Evolutionary conservation across 2,113 vertebrate genomes (phyloP).

Genomic region (Seriola aureovittata): DNA sequence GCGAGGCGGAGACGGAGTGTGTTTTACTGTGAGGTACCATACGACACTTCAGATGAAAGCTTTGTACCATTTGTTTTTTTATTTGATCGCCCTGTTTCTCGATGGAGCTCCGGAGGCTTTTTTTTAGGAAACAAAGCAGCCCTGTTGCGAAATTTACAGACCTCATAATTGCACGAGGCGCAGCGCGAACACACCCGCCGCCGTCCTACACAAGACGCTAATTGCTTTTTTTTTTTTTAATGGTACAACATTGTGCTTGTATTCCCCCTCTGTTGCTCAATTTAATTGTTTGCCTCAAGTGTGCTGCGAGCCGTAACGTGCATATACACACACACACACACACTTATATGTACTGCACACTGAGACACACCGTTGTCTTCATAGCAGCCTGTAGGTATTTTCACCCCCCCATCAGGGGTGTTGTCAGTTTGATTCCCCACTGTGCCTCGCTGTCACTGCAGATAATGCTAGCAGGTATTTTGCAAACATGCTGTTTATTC

Average conservation of each 20-base stretch:
- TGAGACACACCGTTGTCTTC: slow-evolving; percentile 21
- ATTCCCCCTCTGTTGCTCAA: slow-evolving; percentile 51
- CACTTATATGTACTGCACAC: neutral
- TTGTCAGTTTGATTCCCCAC: slow-evolving; percentile 59
- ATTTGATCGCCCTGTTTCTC: slow-evolving; percentile 4
- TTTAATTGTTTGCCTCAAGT: slow-evolving; percentile 62
- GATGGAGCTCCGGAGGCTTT: slow-evolving; percentile 20
- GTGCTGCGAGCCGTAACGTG: slow-evolving; percentile 36
- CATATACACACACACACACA: neutral
- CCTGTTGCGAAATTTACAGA: slow-evolving; percentile 40
- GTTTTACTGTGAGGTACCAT: neutral
- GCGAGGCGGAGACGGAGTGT: neutral
- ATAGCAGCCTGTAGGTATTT: slow-evolving; percentile 45
- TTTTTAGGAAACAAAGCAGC: slow-evolving; percentile 13
- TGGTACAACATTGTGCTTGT: slow-evolving; percentile 37
- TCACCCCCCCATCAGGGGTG: slow-evolving; percentile 41
- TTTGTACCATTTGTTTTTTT: neutral
- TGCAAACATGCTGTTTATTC: slow-evolving; percentile 48
- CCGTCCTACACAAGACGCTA: slow-evolving; percentile 33
- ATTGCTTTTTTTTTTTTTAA: slow-evolving; percentile 73
- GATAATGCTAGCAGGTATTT: slow-evolving; percentile 50
- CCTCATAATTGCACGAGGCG: slow-evolving; percentile 33
- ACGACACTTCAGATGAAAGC: slow-evolving; percentile 2
- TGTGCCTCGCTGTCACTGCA: slow-evolving; percentile 31
- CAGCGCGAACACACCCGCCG: neutral